A percentile compares a stretch with the other conserved stretches of the same genome.
Evolutionary conservation across 2,888 invertebrate species (phyloP).

Genomic region (Ametastegia equiseti): DNA sequence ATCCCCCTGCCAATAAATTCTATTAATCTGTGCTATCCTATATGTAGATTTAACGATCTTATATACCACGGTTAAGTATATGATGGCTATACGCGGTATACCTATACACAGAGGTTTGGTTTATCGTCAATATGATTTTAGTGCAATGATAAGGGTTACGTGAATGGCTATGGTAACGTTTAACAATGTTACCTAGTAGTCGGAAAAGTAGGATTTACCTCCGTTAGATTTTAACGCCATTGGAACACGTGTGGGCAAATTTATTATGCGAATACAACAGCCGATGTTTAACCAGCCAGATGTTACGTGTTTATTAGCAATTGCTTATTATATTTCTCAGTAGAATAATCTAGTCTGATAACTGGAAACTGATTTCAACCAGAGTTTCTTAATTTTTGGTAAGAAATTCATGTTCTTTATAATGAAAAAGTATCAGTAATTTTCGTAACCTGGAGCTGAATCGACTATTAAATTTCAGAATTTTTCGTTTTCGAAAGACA

Average conservation of each 20-base stretch:
- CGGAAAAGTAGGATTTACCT: background rate
- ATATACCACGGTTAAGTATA: background rate
- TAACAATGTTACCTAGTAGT: background rate
- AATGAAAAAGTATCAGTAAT: too few species aligned
- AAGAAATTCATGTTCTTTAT: too few species aligned
- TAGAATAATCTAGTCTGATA: too few species aligned
- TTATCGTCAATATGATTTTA: constrained; percentile 8
- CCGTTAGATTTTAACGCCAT: background rate
- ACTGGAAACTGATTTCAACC: too few species aligned
- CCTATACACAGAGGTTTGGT: background rate
- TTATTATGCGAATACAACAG: background rate
- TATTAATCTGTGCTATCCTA: background rate
- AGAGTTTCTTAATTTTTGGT: too few species aligned
- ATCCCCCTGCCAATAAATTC: background rate
- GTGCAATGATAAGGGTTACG: background rate
- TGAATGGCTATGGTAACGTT: background rate
- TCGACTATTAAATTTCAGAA: too few species aligned
- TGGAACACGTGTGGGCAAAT: background rate
- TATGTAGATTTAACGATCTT: constrained; percentile 28
- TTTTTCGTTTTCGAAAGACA: too few species aligned
- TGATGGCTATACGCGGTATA: background rate
- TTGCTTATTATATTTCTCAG: too few species aligned
- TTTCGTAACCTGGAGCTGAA: too few species aligned
- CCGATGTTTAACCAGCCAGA: background rate
- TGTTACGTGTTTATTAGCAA: too few species aligned